These are phyloP conservation scores for Conomelus anceps DNA, from an alignment of 2,888 invertebrate genomes.

Conservation along the genomic window DNA sequence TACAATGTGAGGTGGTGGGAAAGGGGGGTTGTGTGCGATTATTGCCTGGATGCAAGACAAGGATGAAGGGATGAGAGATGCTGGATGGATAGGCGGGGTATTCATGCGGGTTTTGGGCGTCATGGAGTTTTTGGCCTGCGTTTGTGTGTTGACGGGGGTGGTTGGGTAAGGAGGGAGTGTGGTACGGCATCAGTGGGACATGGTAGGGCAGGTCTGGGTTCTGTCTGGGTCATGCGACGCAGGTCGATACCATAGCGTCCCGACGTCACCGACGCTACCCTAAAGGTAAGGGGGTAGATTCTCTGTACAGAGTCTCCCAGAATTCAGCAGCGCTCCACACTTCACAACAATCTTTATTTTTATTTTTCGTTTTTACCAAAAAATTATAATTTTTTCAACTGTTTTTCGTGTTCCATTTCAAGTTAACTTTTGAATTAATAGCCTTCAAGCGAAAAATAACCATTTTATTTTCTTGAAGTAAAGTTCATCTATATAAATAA, in stretches of 20 bases:
- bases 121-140: not conserved
- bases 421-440: too few relatives aligned
- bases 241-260: not conserved
- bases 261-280: not conserved
- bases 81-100: too few relatives aligned
- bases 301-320: not conserved
- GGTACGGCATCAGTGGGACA: conserved; percentile 15
- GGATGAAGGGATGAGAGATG: not conserved
- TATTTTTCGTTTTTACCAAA: too few relatives aligned
- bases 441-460: too few relatives aligned
- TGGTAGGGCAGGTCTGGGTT: conserved; percentile 16
- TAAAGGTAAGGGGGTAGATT: not conserved
- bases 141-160: not conserved
- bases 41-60: not conserved
- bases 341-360: too few relatives aligned
- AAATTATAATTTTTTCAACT: too few relatives aligned
- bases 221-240: conserved; percentile 5
- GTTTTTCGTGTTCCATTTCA: too few relatives aligned
- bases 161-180: not conserved
- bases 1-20: not conserved
- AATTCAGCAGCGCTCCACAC: too few relatives aligned
- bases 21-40: too few relatives aligned
- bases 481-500: too few relatives aligned
- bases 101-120: not conserved
- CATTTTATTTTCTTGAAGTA: too few relatives aligned